phyloP scores from a whole-genome alignment of 2,113 vertebrate genomes.

The Dissostichus mawsoni region DNA sequence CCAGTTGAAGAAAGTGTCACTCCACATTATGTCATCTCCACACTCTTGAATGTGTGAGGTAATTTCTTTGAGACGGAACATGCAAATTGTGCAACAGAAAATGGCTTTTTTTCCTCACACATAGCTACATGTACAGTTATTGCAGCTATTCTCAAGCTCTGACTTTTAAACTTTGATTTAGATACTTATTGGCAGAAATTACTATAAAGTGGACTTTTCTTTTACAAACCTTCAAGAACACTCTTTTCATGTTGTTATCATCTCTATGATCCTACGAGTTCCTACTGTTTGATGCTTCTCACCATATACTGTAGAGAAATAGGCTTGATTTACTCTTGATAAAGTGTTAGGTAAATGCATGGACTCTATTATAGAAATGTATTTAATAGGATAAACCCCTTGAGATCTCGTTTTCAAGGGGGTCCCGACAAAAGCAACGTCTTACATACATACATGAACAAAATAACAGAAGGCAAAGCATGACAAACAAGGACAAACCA shows the following conservation, averaged over 20 bases:
- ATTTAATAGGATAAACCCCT: too few relatives aligned
- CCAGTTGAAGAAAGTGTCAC: neutral
- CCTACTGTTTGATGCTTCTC: neutral
- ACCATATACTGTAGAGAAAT: neutral
- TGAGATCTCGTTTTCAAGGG: too few relatives aligned
- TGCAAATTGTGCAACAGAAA: neutral
- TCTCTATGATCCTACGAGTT: neutral
- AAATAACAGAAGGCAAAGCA: too few relatives aligned
- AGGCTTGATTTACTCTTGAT: neutral
- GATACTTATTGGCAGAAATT: too few relatives aligned
- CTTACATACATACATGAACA: too few relatives aligned
- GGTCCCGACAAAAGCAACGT: too few relatives aligned
- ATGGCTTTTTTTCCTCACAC: neutral
- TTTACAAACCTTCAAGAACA: neutral
- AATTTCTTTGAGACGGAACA: neutral
- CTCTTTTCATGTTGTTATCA: neutral
- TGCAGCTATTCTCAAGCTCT: neutral
- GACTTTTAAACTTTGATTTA: too few relatives aligned
- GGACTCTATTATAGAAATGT: neutral
- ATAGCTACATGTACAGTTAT: neutral
- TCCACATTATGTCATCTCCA: neutral
- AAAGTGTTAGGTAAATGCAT: constrained; percentile 10
- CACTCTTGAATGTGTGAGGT: neutral
- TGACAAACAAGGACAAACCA: too few relatives aligned
- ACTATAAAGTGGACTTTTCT: neutral